Evolutionary conservation across 2,888 invertebrate species (phyloP).

Genomic region (Buathra laborator): DNA sequence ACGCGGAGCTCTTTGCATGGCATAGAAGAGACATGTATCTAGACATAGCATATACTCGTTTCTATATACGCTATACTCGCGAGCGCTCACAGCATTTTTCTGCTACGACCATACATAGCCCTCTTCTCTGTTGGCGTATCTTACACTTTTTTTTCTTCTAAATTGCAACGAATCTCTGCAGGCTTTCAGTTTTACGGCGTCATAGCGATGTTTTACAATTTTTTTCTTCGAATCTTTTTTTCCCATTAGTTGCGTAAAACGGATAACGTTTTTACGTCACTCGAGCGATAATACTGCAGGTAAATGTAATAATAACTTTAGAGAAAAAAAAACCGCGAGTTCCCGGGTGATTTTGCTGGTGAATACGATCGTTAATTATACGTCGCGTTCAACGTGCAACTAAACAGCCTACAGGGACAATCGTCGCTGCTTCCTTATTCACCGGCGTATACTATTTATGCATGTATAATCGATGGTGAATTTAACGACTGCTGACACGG

Average conservation of each 20-base stretch:
- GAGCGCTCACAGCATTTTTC: not conserved
- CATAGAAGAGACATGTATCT: not conserved
- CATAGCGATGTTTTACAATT: too few relatives aligned
- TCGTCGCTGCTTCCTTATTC: not conserved
- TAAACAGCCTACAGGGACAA: conserved; percentile 1
- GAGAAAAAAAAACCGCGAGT: too few relatives aligned
- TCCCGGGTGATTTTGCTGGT: not conserved
- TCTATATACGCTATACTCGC: not conserved
- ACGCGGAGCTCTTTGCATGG: conserved; percentile 9
- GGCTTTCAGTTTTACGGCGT: too few relatives aligned
- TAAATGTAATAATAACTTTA: too few relatives aligned
- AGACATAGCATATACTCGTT: not conserved
- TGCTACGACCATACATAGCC: not conserved
- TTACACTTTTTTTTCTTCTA: too few relatives aligned
- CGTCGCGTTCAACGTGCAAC: not conserved
- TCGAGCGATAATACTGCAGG: too few relatives aligned
- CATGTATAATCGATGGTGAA: not conserved
- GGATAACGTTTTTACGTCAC: too few relatives aligned
- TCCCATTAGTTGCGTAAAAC: too few relatives aligned
- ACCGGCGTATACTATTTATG: not conserved
- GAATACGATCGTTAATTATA: not conserved
- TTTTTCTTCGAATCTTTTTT: too few relatives aligned
- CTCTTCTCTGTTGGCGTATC: too few relatives aligned
- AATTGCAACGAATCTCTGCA: too few relatives aligned
- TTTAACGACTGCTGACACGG: too few relatives aligned